Evolutionary conservation across 2,888 invertebrate genomes (phyloP), one percentile per base, ranked within the genome.

Genomic region (Acheta domesticus): DNA sequence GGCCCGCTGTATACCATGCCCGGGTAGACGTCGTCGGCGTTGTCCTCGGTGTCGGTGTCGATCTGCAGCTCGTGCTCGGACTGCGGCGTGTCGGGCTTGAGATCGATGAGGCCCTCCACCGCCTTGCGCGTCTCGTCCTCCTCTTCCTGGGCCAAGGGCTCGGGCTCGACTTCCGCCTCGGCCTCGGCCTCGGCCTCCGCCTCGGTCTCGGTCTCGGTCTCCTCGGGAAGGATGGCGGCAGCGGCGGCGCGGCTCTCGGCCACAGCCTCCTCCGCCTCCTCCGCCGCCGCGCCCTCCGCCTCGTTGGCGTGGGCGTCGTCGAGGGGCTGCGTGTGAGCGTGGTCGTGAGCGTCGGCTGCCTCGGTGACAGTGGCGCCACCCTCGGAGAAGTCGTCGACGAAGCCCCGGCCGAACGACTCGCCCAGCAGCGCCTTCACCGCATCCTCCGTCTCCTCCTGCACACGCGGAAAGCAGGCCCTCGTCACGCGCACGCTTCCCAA

Each of bases 351-450:
- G 36, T 36, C 36, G 8, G 14, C 62, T 11, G 62, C 62, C 62
- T 62, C 62, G 62, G 62, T 81, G 23, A 78, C 79, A 21, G 77
- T 78, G 11, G 90, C 89, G 84, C 90, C 89, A 8, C 90, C 89
- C 84, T 90, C 89, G 82, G 89, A 89, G 83, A 89, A 89, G 84
- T 88, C 89, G 84, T 88, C 89, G 74, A 88, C 88, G 86, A 92
- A 92, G 16, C 87, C 85, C 80, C 91, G 92, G 1, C 94, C 93
- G 85, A 96, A 95, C 83, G 95, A 95, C 86, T 96, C 96, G 48
- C 94, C 95, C 79, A 96, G 87, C 49, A 96, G 87, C 1, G 96
- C 96, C 12, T 96, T 96, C 0, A 96, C 96, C 0, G 96, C 96
- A 86, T 96, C 96, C 86, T 95, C 96, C 0, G 96, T 96, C 87